A percentile compares a stretch with the other conserved stretches of the same genome.
These are phyloP conservation scores for Dorcus hopei DNA, from an alignment of 2,888 invertebrate genomes.

Conservation along the genomic window DNA sequence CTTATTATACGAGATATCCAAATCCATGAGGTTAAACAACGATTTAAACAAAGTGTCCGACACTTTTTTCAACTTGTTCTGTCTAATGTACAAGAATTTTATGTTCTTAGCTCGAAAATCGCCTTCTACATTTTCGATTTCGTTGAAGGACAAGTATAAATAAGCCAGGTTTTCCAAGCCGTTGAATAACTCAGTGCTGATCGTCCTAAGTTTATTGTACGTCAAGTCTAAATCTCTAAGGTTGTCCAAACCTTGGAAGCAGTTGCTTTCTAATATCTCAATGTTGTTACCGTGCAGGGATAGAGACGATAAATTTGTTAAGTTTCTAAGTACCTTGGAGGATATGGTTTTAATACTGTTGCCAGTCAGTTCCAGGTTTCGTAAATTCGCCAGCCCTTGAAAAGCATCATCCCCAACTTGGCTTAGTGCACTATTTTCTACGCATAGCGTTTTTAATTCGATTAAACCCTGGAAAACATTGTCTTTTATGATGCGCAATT, in stretches of 20 bases:
- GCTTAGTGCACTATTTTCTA: slow-evolving; percentile 25
- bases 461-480: slow-evolving; percentile 22
- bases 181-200: slow-evolving; percentile 22
- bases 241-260: slow-evolving; percentile 20
- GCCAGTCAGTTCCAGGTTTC: slow-evolving; percentile 25
- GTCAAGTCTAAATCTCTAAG: slow-evolving; percentile 24
- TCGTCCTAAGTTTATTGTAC: slow-evolving; percentile 21
- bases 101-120: slow-evolving; percentile 19
- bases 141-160: slow-evolving; percentile 27
- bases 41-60: slow-evolving; percentile 16
- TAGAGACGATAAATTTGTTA: slow-evolving; percentile 23
- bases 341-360: slow-evolving; percentile 24
- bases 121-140: slow-evolving; percentile 24
- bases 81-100: slow-evolving; percentile 26
- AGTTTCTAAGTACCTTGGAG: slow-evolving; percentile 14
- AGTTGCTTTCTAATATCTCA: slow-evolving; percentile 20
- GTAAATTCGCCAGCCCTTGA: slow-evolving; percentile 18
- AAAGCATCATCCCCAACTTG: slow-evolving; percentile 22
- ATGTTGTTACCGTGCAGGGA: slow-evolving; percentile 27
- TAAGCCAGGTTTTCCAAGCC: slow-evolving; percentile 20
- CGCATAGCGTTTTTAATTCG: slow-evolving; percentile 19
- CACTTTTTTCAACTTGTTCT: slow-evolving; percentile 23
- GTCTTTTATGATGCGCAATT: slow-evolving; percentile 13
- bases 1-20: slow-evolving; percentile 25
- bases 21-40: slow-evolving; percentile 16